Evolutionary conservation across 2,888 invertebrate genomes (phyloP).

Genomic region (Helleia helle): DNA sequence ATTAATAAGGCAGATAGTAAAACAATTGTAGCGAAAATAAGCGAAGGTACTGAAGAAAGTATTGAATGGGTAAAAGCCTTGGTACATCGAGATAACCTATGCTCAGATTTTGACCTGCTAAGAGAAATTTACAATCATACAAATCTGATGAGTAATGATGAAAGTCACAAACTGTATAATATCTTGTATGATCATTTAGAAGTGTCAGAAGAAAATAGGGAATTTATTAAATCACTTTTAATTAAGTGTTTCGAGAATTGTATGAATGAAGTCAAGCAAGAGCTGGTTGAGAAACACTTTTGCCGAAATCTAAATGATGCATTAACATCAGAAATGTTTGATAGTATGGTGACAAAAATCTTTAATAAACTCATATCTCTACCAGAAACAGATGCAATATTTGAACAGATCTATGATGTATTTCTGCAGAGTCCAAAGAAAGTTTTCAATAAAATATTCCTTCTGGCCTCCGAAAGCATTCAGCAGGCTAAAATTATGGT

Average conservation of each 20-base stretch:
- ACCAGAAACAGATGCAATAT: constrained; percentile 34
- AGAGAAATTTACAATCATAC: constrained; percentile 33
- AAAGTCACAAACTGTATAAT: constrained; percentile 35
- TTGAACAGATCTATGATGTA: constrained; percentile 37
- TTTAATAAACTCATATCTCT: constrained; percentile 51
- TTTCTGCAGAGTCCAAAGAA: constrained; percentile 52
- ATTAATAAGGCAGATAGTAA: constrained; percentile 35
- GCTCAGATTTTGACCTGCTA: constrained; percentile 33
- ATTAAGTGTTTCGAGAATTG: constrained; percentile 43
- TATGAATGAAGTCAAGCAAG: constrained; percentile 29
- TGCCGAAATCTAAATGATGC: constrained; percentile 35
- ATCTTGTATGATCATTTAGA: constrained; percentile 28
- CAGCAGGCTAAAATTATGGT: constrained; percentile 49
- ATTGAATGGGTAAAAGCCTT: constrained; percentile 45
- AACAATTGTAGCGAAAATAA: constrained; percentile 39
- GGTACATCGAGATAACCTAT: constrained; percentile 38
- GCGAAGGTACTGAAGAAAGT: constrained; percentile 32
- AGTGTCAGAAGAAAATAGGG: constrained; percentile 26
- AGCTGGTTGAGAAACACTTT: constrained; percentile 41
- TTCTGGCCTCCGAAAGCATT: constrained; percentile 39
- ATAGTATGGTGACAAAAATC: constrained; percentile 35
- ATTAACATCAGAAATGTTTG: constrained; percentile 32
- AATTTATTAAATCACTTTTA: constrained; percentile 28
- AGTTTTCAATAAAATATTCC: constrained; percentile 44
- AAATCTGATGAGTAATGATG: constrained; percentile 32